Percentiles rank a stretch among this genome's conserved stretches.
phyloP scores from a whole-genome alignment of 2,797 vertebrate species.

The Heterohyrax brucei region DNA sequence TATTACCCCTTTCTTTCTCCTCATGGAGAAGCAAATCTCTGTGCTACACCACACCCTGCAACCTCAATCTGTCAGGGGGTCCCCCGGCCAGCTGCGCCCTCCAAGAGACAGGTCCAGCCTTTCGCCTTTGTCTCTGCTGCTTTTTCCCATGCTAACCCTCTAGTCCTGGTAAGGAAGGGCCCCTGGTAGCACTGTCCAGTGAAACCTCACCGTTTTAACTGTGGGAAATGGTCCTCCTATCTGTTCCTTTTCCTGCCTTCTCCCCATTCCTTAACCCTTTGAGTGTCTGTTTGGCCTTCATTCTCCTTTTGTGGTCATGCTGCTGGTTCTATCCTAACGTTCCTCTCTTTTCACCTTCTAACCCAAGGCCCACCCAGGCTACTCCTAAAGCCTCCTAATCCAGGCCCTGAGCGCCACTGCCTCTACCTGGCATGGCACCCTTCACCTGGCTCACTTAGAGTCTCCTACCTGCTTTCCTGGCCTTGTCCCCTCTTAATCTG shows the following conservation, averaged over 20 bases:
- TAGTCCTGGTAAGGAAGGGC: not conserved
- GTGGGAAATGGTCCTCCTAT: not conserved
- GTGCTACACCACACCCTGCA: not conserved
- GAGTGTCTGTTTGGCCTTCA: not conserved
- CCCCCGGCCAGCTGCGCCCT: not conserved
- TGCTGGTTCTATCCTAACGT: not conserved
- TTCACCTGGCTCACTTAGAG: not conserved
- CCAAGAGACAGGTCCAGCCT: not conserved
- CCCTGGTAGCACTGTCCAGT: not conserved
- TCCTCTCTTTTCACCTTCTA: not conserved
- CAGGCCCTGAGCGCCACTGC: not conserved
- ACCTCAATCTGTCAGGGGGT: not conserved
- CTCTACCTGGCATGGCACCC: not conserved
- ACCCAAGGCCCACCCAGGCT: not conserved
- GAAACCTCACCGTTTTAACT: conserved; percentile 27
- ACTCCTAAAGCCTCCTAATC: not conserved
- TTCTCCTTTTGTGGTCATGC: not conserved
- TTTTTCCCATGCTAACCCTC: not conserved
- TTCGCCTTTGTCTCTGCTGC: not conserved
- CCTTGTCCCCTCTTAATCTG: not conserved
- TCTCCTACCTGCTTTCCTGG: not conserved
- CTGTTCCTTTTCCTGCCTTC: not conserved
- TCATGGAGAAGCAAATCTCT: not conserved
- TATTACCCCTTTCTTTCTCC: not conserved
- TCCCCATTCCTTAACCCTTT: not conserved